phyloP scores from a whole-genome alignment of 1,140 invertebrate species.

The Cotesia vestalis region DNA sequence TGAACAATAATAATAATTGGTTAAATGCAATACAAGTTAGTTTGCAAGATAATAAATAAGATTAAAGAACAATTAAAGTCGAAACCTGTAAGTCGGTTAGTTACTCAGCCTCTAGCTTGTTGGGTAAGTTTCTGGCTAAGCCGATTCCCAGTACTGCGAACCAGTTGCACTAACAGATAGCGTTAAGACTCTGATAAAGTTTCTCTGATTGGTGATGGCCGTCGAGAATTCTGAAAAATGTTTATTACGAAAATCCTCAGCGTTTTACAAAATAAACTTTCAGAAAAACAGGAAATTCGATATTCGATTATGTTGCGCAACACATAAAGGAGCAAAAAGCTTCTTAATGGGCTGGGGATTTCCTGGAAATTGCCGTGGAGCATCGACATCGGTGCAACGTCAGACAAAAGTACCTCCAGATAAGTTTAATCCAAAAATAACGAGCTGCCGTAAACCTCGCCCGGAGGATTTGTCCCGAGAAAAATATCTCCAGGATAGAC shows the following conservation, averaged over 20 bases:
- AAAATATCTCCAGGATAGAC: background rate
- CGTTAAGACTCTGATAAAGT: conserved; percentile 19
- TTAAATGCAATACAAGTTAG: conserved; percentile 36
- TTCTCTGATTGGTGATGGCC: conserved; percentile 27
- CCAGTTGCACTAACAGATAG: too few species aligned
- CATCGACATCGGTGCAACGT: conserved; percentile 34
- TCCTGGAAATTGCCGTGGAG: conserved; percentile 22
- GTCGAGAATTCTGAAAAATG: conserved; percentile 13
- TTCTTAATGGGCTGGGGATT: background rate
- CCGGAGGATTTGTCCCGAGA: conserved; percentile 33
- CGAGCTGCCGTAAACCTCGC: conserved; percentile 40
- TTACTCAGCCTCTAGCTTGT: conserved; percentile 28
- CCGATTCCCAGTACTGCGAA: conserved; percentile 36
- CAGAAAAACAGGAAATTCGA: background rate
- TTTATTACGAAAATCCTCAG: conserved; percentile 11
- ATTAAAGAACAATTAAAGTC: conserved; percentile 44
- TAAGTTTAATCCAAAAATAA: conserved; percentile 45
- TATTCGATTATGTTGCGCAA: conserved; percentile 7
- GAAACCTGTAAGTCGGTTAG: conserved; percentile 36
- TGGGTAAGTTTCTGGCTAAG: conserved; percentile 37
- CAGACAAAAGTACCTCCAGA: conserved; percentile 36
- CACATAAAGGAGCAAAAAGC: background rate
- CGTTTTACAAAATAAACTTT: background rate
- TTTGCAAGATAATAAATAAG: conserved; percentile 39
- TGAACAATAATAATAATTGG: conserved; percentile 30